Evolutionary conservation across 2,888 invertebrate species (phyloP), one percentile per base, ranked within the genome.

Genomic region (Drosophila anomalata): DNA sequence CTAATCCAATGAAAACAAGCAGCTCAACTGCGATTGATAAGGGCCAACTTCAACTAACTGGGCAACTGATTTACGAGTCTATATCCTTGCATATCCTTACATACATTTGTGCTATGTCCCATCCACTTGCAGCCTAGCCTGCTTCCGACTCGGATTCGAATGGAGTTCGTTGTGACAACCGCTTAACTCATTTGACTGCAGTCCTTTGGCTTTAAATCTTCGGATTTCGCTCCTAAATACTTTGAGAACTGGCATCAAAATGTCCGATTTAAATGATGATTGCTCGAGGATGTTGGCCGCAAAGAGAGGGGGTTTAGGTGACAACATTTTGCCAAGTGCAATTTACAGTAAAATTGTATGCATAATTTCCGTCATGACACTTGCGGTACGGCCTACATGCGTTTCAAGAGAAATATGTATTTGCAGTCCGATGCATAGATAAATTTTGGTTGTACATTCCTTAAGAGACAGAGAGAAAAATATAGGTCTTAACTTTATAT

Each of bases 291-390:
- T 17, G 14, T 14, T 7, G 42, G 9, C 17, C 9, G 17, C 8
- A 9, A 9, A 6, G 17, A 2, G 2, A 2, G 3, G 14, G 41
- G 9, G 2, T 36, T 36, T 33, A 58, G 67, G 68, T 73, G 79
- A 77, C 76, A 78, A 73, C 73, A 77, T 71, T 79, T 79, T 77
- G 75, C 71, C 77, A 61, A 68, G 60, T 73, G 73, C 79, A 82
- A 80, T 79, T 79, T 78, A 78, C 78, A 81, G 73, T 80, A 48
- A 62, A 80, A 80, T 84, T 77, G 75, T 77, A 78, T 84, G 84
- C 76, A 84, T 81, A 78, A 83, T 84, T 81, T 81, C 79, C 73
- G 75, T 78, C 78, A 84, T 84, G 84, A 84, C 78, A 80, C 81
- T 80, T 84, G 78, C 62, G 84, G 73, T 75, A 46, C 57, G 29